Conservation (phyloP, 2,888 invertebrate species). For the Hirtodrosophila alboralis region DNA sequence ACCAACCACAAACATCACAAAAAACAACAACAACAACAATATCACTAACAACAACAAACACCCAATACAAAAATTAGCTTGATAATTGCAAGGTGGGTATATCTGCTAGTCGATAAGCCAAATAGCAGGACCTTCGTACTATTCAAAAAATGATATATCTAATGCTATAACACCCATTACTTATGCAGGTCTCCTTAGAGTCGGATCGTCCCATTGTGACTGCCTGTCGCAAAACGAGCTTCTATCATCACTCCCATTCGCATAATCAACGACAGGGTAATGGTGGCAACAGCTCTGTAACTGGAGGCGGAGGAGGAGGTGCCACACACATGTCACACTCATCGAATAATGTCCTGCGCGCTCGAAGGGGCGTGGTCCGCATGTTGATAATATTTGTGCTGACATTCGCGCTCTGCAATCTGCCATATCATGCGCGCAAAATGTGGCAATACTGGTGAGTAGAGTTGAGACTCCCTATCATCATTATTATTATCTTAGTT, state of each 20-base stretch:
- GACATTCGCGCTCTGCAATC: conserved; percentile 94
- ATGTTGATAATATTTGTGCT: conserved; percentile 95
- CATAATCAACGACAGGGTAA: conserved; percentile 83
- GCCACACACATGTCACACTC: conserved; percentile 88
- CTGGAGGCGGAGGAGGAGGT: conserved; percentile 27
- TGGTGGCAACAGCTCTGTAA: conserved; percentile 30
- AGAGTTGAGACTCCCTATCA: conserved; percentile 2
- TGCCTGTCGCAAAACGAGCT: conserved; percentile 83
- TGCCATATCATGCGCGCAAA: conserved; percentile 94
- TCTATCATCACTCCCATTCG: conserved; percentile 78
- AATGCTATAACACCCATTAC: conserved; percentile 31
- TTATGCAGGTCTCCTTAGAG: conserved; percentile 83
- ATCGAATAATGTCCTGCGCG: conserved; percentile 90
- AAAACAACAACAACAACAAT: conserved; percentile 20
- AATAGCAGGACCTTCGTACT: conserved; percentile 1
- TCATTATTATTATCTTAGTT: conserved; percentile 14
- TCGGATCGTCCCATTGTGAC: conserved; percentile 83
- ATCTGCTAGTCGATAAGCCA: conserved; percentile 13
- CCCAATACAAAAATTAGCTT: conserved; percentile 62
- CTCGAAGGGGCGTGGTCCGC: conserved; percentile 93
- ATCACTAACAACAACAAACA: conserved; percentile 26
- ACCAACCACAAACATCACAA: conserved; percentile 9
- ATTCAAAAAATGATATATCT: conserved; percentile 1
- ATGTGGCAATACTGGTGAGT: conserved; percentile 93
- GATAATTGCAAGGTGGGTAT: conserved; percentile 77